Base-by-base conservation (phyloP, 2,888 invertebrate species). In the Trachelus stipa region DNA sequence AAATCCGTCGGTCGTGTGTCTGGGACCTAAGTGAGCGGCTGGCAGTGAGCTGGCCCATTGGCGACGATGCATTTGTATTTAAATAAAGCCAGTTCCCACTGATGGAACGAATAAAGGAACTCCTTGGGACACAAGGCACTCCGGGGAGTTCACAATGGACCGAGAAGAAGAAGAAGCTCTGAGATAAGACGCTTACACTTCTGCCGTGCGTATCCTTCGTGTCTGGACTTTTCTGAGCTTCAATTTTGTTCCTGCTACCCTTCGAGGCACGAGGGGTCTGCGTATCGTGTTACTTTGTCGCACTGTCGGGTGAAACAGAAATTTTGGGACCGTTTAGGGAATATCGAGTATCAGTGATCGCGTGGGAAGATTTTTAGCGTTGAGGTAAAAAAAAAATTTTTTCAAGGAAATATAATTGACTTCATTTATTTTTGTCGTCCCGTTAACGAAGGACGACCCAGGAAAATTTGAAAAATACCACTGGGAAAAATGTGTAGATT, bases 101-200 rank as follows among this genome's bases (percentile, higher is more conserved):
- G 77, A 74, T 71, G 73, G 77, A 71, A 77, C 75, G 77, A 77
- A 77, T 77, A 77, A 77, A 77, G 77, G 74, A 77, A 74, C 77
- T 75, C 71, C 75, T 77, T 75, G 75, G 77, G 77, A 77, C 77
- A 77, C 77, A 77, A 69, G 77, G 75, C 77, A 75, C 74, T 75
- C 34, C 75, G 77, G 69, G 35, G 56, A 56, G 69, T 73, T 77
- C 77, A 75, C 77, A 77, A 77, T 77, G 77, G 75, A 77, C 69
- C 77, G 74, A 69, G 37, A 74, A 40, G 74, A 74, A 73, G 40
- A 75, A 73, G 56, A 23, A 56, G 56, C 56, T 23, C 9, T 0
- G 77, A 77, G 77, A 77, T 77, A 77, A 77, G 77, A 77, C 69
- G 74, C 74, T 77, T 77, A 77, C 56, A 74, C 73, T 71, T 71